These are phyloP conservation scores for Rosalia funebris DNA, from an alignment of 2,888 invertebrate genomes.

Conservation along the genomic window DNA sequence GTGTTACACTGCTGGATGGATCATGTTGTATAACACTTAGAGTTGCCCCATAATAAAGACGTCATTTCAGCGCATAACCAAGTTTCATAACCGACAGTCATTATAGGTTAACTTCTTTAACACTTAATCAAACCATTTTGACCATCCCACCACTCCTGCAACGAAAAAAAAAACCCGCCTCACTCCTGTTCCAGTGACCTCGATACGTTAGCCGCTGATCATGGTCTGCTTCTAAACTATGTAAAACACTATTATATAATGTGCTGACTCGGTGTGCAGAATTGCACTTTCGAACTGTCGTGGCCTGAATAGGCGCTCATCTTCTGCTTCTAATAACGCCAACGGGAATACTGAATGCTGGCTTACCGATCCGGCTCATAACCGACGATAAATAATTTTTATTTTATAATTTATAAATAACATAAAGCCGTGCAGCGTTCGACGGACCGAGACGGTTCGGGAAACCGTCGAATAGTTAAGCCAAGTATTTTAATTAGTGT, in stretches of 20 bases:
- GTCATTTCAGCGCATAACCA: no score
- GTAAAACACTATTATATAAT: slow-evolving; percentile 17
- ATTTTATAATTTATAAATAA: slow-evolving; percentile 8
- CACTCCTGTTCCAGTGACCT: slow-evolving; percentile 14
- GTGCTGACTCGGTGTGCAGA: background rate
- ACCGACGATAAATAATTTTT: slow-evolving; percentile 15
- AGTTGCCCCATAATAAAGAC: no score
- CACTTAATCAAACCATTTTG: no score
- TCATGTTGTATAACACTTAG: no score
- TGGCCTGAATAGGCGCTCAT: slow-evolving; percentile 11
- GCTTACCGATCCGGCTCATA: slow-evolving; percentile 3
- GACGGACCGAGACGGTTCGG: slow-evolving; percentile 7
- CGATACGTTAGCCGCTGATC: background rate
- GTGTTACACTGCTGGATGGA: no score
- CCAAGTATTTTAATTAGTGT: background rate
- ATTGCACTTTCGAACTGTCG: slow-evolving; percentile 13
- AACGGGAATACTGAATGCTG: background rate
- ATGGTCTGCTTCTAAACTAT: slow-evolving; percentile 12
- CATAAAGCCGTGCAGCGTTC: no score
- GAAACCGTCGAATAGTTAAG: background rate
- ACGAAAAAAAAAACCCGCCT: no score
- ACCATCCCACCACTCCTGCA: no score
- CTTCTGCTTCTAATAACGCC: slow-evolving; percentile 4
- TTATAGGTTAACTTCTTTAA: no score
- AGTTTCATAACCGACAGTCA: no score